Evolutionary conservation across 2,888 invertebrate species (phyloP).

Genomic region (Cephonodes hylas): DNA sequence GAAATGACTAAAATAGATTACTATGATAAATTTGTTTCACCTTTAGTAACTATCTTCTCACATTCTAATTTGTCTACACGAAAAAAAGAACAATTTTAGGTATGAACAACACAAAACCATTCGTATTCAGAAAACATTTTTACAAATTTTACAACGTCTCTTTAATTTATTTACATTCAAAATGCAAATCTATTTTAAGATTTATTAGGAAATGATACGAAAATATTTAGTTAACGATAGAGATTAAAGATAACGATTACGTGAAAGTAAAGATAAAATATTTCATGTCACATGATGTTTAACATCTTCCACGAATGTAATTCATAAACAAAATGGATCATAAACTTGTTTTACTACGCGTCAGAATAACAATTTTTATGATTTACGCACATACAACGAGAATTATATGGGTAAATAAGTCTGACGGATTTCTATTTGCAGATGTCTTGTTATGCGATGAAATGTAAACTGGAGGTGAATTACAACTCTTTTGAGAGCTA

Average conservation of each 20-base stretch:
- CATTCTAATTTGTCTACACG: too few relatives aligned
- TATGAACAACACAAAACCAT: too few relatives aligned
- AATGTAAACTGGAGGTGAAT: background rate
- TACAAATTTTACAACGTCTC: too few relatives aligned
- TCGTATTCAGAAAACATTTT: too few relatives aligned
- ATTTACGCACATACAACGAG: background rate
- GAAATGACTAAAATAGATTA: too few relatives aligned
- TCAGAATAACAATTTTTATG: conserved; percentile 3
- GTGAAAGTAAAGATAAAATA: background rate
- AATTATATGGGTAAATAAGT: background rate
- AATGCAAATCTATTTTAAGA: too few relatives aligned
- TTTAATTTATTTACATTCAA: too few relatives aligned
- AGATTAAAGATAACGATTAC: background rate
- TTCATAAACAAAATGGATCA: conserved; percentile 3
- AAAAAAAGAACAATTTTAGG: too few relatives aligned
- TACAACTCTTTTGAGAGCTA: background rate
- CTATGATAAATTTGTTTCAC: too few relatives aligned
- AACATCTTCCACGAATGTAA: background rate
- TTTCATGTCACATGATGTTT: background rate
- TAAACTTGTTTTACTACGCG: conserved; percentile 2
- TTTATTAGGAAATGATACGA: background rate
- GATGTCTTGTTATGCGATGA: background rate
- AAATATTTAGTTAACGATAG: background rate
- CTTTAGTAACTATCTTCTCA: too few relatives aligned
- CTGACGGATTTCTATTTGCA: background rate